phyloP scores from a whole-genome alignment of 2,888 invertebrate genomes.

The Leptopilina drosophilae region DNA sequence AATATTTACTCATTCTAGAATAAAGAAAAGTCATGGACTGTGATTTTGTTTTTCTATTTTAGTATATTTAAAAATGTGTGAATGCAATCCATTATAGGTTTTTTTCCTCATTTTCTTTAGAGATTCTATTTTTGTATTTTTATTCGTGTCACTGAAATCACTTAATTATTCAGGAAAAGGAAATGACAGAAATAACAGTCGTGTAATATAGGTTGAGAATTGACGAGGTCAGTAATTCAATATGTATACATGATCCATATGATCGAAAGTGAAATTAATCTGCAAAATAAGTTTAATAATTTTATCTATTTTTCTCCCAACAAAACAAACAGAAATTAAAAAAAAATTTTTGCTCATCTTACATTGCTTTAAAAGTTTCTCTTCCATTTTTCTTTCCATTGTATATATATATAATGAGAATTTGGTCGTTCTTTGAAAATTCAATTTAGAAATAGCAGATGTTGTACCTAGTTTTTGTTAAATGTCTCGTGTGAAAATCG shows the following conservation, averaged over 20 bases:
- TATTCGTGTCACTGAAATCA: conserved; percentile 3
- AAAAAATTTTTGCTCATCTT: neutral
- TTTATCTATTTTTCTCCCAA: too few species aligned
- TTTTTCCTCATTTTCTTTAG: neutral
- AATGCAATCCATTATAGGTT: neutral
- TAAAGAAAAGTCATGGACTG: too few species aligned
- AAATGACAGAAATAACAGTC: neutral
- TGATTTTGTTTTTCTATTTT: too few species aligned
- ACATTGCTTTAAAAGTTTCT: neutral
- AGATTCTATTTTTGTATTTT: neutral
- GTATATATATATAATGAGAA: neutral
- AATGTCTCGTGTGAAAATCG: neutral
- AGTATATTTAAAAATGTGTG: neutral
- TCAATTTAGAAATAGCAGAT: neutral
- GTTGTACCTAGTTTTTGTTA: neutral
- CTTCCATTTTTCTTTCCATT: neutral
- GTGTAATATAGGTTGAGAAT: neutral
- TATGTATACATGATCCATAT: neutral
- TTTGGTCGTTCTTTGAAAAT: neutral
- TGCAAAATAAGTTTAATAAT: neutral
- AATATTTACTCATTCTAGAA: too few species aligned
- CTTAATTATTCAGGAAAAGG: neutral
- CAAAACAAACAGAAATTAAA: neutral
- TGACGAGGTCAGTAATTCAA: conserved; percentile 14
- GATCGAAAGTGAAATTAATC: neutral